phyloP scores from a whole-genome alignment of 2,797 vertebrate species.

The Okamejei kenojei region DNA sequence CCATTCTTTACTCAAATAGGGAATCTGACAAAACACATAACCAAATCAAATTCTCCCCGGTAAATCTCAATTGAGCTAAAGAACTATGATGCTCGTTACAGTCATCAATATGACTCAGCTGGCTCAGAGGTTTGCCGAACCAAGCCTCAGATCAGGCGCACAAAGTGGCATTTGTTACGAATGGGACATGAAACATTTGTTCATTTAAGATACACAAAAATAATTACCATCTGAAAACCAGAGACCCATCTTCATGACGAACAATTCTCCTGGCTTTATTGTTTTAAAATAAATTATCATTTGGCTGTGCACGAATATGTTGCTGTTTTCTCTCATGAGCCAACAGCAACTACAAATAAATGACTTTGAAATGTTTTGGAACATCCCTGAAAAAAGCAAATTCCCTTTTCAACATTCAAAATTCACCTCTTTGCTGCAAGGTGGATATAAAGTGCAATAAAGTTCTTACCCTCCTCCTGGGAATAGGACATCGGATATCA shows the following conservation, averaged over 20 bases:
- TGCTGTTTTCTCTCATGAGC: not conserved
- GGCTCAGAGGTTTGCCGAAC: not conserved
- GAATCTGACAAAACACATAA: not conserved
- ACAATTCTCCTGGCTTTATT: not conserved
- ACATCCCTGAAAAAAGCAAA: not conserved
- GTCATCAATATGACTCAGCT: not conserved
- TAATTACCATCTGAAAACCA: not conserved
- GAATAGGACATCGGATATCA: constrained; percentile 95
- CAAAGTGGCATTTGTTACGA: not conserved
- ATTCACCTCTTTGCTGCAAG: not conserved
- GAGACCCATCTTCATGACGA: not conserved
- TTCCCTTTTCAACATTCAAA: not conserved
- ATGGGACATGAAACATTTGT: not conserved
- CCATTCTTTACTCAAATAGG: not conserved
- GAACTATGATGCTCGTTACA: not conserved
- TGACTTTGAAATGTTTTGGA: not conserved
- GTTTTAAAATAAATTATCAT: not conserved
- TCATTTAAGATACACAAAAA: not conserved
- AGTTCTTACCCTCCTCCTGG: constrained; percentile 80
- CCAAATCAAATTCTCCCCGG: not conserved
- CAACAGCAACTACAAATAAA: not conserved
- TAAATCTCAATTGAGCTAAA: not conserved
- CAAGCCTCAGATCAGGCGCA: not conserved
- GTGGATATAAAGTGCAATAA: not conserved
- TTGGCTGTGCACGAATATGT: not conserved